Conservation (phyloP, 1,140 invertebrate species). For the Drosophila azteca region DNA sequence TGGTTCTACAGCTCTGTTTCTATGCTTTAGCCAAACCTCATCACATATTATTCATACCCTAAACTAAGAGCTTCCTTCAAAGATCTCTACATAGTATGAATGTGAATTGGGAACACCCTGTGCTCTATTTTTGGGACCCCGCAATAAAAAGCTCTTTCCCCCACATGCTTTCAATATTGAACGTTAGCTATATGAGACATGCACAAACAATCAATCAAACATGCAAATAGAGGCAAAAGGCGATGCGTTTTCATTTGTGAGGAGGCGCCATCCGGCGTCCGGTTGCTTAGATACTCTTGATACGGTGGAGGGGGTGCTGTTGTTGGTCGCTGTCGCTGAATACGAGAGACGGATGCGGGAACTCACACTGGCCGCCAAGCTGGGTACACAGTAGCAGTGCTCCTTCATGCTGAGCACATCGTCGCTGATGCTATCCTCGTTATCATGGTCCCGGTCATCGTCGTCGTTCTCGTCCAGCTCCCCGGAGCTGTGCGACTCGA, state of each 20-base stretch:
- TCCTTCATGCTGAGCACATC: conserved; percentile 79
- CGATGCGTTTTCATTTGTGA: conserved; percentile 28
- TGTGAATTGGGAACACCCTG: conserved; percentile 6
- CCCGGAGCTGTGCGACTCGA: conserved; percentile 53
- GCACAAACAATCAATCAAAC: conserved; percentile 50
- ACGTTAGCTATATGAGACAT: conserved; percentile 29
- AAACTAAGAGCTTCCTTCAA: no score
- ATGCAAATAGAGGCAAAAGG: conserved; percentile 62
- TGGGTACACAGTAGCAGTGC: conserved; percentile 82
- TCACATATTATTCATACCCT: background rate
- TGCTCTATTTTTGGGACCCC: conserved; percentile 44
- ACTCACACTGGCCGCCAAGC: conserved; percentile 83
- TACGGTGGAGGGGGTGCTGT: conserved; percentile 45
- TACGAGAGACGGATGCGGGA: conserved; percentile 27
- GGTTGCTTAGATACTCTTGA: conserved; percentile 54
- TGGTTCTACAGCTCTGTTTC: no score
- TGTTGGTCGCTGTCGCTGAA: background rate
- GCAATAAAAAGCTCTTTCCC: conserved; percentile 38
- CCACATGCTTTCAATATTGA: conserved; percentile 52
- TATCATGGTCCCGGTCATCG: conserved; percentile 22
- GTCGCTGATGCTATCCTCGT: conserved; percentile 67
- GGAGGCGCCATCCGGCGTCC: conserved; percentile 32
- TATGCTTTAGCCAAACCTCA: background rate
- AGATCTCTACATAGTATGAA: no score
- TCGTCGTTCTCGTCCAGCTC: conserved; percentile 49